Conservation (phyloP, 2,113 vertebrate genomes). For the Pachycephala philippinensis region DNA sequence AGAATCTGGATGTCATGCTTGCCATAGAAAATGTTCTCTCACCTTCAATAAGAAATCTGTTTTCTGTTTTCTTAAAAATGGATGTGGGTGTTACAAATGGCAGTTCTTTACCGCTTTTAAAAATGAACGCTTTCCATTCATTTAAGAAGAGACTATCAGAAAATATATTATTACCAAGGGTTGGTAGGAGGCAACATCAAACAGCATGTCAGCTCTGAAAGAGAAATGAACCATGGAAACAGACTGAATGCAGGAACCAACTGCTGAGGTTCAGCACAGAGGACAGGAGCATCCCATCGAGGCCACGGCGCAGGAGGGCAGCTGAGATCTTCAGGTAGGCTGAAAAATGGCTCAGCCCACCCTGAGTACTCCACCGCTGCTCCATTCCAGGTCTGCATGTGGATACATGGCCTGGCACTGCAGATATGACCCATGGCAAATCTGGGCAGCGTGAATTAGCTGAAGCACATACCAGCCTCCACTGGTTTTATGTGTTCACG, state of each 20-base stretch:
- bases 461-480: rapidly evolving
- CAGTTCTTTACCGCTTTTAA: not conserved
- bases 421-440: not conserved
- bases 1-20: not conserved
- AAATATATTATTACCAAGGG: constrained; percentile 18
- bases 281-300: not conserved
- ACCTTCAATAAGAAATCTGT: constrained; percentile 24
- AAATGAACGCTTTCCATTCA: constrained; percentile 12
- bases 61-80: constrained; percentile 41
- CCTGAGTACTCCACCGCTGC: not conserved
- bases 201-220: not conserved
- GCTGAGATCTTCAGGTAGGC: not conserved
- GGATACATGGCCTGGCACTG: not conserved
- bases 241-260: not conserved
- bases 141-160: constrained; percentile 8
- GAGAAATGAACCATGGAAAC: constrained; percentile 16
- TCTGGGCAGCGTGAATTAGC: rapidly evolving
- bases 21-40: constrained; percentile 19
- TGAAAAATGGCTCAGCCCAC: not conserved
- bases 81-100: not conserved
- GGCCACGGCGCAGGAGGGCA: rapidly evolving
- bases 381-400: rapidly evolving
- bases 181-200: constrained; percentile 40
- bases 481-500: rapidly evolving
- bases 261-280: rapidly evolving